phyloP scores from a whole-genome alignment of 2,888 invertebrate genomes.

The Pandemis corylana region DNA sequence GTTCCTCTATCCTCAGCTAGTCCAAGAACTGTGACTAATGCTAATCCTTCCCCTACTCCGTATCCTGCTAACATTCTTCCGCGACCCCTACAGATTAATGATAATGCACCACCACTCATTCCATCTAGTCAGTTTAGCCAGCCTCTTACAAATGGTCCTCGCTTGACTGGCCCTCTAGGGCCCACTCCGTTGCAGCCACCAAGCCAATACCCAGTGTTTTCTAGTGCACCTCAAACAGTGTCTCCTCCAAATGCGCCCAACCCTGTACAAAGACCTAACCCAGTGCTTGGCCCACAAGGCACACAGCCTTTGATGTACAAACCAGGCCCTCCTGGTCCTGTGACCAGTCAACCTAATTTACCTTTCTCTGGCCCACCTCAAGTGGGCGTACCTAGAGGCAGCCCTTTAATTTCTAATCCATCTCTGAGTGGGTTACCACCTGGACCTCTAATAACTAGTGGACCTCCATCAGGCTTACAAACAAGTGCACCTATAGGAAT shows the following conservation, averaged over 20 bases:
- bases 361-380: constrained; percentile 56
- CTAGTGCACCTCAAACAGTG: constrained; percentile 45
- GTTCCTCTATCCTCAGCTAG: constrained; percentile 59
- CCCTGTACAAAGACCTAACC: constrained; percentile 53
- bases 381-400: constrained; percentile 60
- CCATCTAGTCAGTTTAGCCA: constrained; percentile 77
- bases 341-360: constrained; percentile 60
- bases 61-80: constrained; percentile 59
- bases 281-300: constrained; percentile 50
- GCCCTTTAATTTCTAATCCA: constrained; percentile 62
- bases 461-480: constrained; percentile 43
- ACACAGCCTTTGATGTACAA: constrained; percentile 47
- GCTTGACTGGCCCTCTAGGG: constrained; percentile 41
- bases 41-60: constrained; percentile 60
- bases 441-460: constrained; percentile 27
- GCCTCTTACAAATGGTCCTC: constrained; percentile 72
- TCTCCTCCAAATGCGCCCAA: constrained; percentile 50
- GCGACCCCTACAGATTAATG: constrained; percentile 72
- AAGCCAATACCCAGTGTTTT: constrained; percentile 44
- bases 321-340: constrained; percentile 51
- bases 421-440: constrained; percentile 51
- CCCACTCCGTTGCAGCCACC: constrained; percentile 14
- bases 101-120: constrained; percentile 75
- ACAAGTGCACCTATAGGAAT: constrained; percentile 43
- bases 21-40: constrained; percentile 56